Evolutionary conservation across 2,797 vertebrate genomes (phyloP), one percentile per base, ranked within the genome.

Genomic region (Valencia hispanica): DNA sequence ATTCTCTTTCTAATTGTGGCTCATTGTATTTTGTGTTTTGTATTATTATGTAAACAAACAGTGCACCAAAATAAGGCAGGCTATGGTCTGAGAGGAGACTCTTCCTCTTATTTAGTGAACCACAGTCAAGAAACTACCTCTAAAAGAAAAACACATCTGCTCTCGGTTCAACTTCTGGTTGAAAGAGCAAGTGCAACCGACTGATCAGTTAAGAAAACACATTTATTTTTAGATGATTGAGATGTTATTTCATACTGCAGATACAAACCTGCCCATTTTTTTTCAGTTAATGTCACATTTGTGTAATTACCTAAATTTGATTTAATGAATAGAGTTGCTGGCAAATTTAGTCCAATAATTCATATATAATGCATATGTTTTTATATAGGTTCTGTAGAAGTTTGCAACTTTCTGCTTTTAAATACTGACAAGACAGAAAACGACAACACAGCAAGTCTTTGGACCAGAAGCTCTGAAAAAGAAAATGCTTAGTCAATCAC

Each of bases 91-190:
- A 82, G 48, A 75, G 55, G 82, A 87, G 76, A 18, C 59, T 55
- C 68, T 72, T 81, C 68, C 57, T 73, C 25, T 65, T 48, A 74
- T 68, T 53, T 63, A 70, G 81, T 83, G 72, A 78, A 76, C 82
- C 72, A 74, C 70, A 79, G 72, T 80, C 76, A 77, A 78, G 55
- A 82, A 78, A 77, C 50, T 83, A 87, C 76, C 61, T 83, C 79
- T 83, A 75, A 7, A 86, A 80, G 91, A 84, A 90, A 89, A 80
- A 84, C 87, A 87, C 90, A 91, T 92, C 88, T 92, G 88, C 75
- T 88, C 66, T 77, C 80, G 72, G 51, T 59, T 79, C 84, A 88
- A 81, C 84, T 86, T 69, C 80, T 57, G 75, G 77, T 70, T 84
- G 61, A 87, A 85, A 88, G 80, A 78, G 34, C 34, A 39, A 39